Evolutionary conservation across 2,888 invertebrate genomes (phyloP).

Genomic region (Hetaerina titia): DNA sequence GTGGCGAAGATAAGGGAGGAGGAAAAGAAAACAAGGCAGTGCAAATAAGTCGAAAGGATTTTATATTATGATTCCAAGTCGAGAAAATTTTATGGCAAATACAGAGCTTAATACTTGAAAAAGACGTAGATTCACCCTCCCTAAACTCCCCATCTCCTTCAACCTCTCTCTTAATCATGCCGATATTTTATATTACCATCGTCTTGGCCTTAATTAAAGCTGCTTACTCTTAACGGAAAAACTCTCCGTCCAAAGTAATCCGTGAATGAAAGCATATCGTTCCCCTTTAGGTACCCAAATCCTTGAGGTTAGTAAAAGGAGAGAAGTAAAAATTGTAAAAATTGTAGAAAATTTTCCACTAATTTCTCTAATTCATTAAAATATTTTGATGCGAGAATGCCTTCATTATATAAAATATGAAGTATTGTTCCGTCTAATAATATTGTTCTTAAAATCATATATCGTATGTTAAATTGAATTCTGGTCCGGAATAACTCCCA

Average conservation of each 20-base stretch:
- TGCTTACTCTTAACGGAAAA: background rate
- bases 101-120: background rate
- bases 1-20: background rate
- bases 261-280: background rate
- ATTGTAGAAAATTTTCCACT: no score
- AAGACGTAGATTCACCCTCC: background rate
- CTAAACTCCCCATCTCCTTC: background rate
- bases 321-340: no score
- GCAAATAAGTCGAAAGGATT: constrained; percentile 17
- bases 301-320: background rate
- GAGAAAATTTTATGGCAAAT: constrained; percentile 10
- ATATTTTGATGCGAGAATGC: no score
- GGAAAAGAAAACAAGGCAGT: background rate
- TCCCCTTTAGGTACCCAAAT: background rate
- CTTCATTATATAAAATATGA: no score
- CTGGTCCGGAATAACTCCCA: no score
- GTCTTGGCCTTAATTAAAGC: background rate
- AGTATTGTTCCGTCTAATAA: no score
- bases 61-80: constrained; percentile 17
- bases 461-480: no score
- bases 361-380: no score
- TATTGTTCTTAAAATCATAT: no score
- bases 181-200: background rate
- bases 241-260: background rate
- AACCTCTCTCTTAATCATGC: background rate